Evolutionary conservation across 1,140 invertebrate genomes (phyloP).

Genomic region (Nomia melanderi): DNA sequence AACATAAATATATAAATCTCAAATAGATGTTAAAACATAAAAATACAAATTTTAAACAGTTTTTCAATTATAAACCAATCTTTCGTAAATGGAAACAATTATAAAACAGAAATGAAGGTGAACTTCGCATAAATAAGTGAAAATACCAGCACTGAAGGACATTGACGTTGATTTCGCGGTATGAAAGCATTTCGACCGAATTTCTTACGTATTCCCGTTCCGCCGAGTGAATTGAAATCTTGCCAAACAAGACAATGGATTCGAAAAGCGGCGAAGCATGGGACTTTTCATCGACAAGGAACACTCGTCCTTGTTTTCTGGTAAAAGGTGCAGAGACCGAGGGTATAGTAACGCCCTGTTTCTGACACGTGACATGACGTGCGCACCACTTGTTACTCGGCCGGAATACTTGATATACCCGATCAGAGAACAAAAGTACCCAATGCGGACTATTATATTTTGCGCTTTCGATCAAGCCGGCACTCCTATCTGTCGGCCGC

Average conservation of each 20-base stretch:
- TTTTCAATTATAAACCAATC: too few species aligned
- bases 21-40: too few species aligned
- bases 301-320: conserved; percentile 50
- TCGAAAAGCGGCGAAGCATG: background rate
- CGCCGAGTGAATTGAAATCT: background rate
- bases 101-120: too few species aligned
- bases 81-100: too few species aligned
- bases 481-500: conserved; percentile 57
- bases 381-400: conserved; percentile 63
- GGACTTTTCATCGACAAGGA: conserved; percentile 44
- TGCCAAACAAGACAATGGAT: background rate
- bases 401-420: conserved; percentile 64
- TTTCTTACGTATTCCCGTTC: too few species aligned
- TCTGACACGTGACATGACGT: conserved; percentile 63
- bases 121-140: too few species aligned
- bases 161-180: too few species aligned
- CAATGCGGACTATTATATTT: conserved; percentile 58
- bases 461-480: conserved; percentile 57
- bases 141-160: too few species aligned
- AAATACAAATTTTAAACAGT: too few species aligned
- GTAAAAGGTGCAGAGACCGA: conserved; percentile 37
- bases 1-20: too few species aligned
- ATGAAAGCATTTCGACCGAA: too few species aligned
- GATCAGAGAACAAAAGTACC: conserved; percentile 64
- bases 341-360: conserved; percentile 46